Base-by-base conservation (phyloP, 2,797 vertebrate species). In the Steatocranus sp. region DNA sequence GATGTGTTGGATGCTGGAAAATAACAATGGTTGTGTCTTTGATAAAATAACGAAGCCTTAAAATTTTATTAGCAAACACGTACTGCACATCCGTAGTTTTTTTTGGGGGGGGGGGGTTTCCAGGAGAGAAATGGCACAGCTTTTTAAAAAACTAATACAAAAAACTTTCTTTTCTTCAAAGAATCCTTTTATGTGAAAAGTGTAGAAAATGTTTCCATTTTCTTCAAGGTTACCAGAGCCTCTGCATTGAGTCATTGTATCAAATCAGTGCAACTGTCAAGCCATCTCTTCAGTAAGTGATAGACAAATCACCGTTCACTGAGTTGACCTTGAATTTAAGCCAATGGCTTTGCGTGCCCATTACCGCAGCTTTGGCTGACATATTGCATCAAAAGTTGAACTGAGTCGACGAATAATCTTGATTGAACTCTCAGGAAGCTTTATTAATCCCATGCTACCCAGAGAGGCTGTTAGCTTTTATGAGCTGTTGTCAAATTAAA, bases 41-140 rank as follows among this genome's bases (percentile, higher is more conserved):
- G 70, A 85, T 83, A 50, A 76, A 90, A 86, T 88, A 82, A 85
- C 27, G 34, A 91, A 78, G 73, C 36, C 78, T 51, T 84, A 25
- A 4, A 58, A 30, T 83, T 15, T 82, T 11, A 78, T 79, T 23
- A 36, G 36, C 20, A 58, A 83, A 88, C 48, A 11, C 49, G 32
- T 49, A n/a, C 56, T 38, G 58, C 46, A 66, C 66, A 15, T 8
- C 2, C 4, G 5, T 43, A 12, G 36, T 41, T 41, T 56, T 68
- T 18, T 25, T n/a, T n/a, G n/a, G n/a, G n/a, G 2, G 20, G 11
- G n/a, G 6, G 2, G 0, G 0, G 0, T 2, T 0, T 17, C 1
- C 23, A 73, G 25, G 43, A 18, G 41, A 30, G 25, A 30, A 73
- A 73, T 30, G 1, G 41, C 23, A 8, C 15, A 43, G 14, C 5